Base-by-base conservation (phyloP, 1,140 invertebrate genomes). In the Hylaeus anthracinus region DNA sequence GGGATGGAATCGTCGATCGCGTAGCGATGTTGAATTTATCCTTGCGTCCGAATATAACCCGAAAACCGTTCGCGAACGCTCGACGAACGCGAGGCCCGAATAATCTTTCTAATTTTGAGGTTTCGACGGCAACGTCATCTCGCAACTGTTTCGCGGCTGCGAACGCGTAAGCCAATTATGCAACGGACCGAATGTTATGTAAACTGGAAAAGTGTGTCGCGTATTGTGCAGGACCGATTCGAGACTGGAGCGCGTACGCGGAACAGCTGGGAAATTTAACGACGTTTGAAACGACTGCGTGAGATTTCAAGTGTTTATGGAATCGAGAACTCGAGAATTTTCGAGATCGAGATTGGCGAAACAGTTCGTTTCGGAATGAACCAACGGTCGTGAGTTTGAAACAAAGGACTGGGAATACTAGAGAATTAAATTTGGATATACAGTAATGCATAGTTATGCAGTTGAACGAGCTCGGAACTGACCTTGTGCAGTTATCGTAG, bases 91-190 rank as follows among this genome's bases (percentile, higher is more conserved):
- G n/a, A 51, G 60, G 43, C 64, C 39, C 45, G 14, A 67, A 77
- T 26, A 48, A 60, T 61, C 70, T 75, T 64, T 73, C 45, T 48
- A 73, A 85, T 84, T 81, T 85, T 70, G 69, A 56, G 5, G 3
- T 12, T 45, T 55, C 58, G 37, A 61, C 66, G 61, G 14, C 69
- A 5, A 45, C 63, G 41, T 81, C 64, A 66, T 65, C 70, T 55
- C 72, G 72, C 84, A 81, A 84, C 72, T 85, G 78, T 85, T 85
- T 72, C 72, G 55, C 56, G 55, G 48, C 37, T 51, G 39, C 60
- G 15, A 15, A 41, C 15, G 3, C 45, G 12, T 45, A 63, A 15
- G 56, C 41, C 10, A 51, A 51, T 75, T 66, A 41, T 48, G 55
- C 64, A 83, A 81, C 39, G 45, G 6, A 1, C 5, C 66, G 82